These are phyloP conservation scores for Chamaetylas fuelleborni DNA, from an alignment of 2,113 vertebrate species.

Conservation along the genomic window DNA sequence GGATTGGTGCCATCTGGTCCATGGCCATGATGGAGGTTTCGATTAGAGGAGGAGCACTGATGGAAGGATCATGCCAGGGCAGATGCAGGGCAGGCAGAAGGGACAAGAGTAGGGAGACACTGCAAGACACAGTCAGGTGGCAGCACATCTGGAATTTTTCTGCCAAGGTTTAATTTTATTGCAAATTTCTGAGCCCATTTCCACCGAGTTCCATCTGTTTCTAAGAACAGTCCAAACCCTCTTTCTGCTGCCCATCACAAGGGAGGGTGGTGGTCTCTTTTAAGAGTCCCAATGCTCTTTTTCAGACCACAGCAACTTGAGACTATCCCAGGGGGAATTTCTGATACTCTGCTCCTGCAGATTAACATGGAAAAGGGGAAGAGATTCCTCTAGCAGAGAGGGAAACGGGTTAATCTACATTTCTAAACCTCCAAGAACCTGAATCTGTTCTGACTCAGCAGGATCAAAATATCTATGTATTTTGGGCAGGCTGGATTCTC, in stretches of 20 bases:
- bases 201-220: background rate
- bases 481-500: background rate
- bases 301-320: background rate
- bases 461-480: background rate
- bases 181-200: background rate
- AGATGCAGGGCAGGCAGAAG: background rate
- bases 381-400: background rate
- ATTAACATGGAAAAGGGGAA: background rate
- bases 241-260: background rate
- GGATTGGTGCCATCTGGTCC: slow-evolving; percentile 8
- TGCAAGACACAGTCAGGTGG: background rate
- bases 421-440: background rate
- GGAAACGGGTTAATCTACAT: background rate
- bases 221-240: background rate
- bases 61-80: background rate
- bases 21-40: fast-evolving
- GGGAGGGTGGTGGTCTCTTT: background rate
- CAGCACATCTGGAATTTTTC: background rate
- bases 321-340: background rate
- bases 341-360: background rate
- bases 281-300: background rate
- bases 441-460: background rate
- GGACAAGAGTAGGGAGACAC: background rate
- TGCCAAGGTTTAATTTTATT: background rate
- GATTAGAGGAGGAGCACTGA: background rate